phyloP scores from a whole-genome alignment of 2,888 invertebrate genomes.

The Saturnia japonica region DNA sequence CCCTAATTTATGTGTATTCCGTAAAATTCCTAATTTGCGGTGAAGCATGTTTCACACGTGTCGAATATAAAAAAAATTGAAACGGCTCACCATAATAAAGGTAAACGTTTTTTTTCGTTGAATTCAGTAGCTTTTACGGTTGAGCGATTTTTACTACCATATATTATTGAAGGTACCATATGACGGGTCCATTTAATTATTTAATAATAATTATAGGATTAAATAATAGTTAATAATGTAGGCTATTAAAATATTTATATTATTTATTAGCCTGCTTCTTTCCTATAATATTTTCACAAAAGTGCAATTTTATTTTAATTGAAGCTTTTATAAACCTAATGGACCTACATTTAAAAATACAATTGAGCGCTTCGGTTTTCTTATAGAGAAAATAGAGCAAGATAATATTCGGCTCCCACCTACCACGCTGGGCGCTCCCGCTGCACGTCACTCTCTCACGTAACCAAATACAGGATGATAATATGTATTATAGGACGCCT shows the following conservation, averaged over 20 bases:
- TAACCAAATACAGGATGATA: constrained; percentile 79
- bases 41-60: constrained; percentile 61
- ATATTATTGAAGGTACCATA: constrained; percentile 14
- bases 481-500: constrained; percentile 70
- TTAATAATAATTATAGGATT: constrained; percentile 14
- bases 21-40: constrained; percentile 54
- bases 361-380: constrained; percentile 9
- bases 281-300: neutral
- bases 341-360: constrained; percentile 9
- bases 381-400: constrained; percentile 33
- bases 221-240: neutral
- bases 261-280: neutral
- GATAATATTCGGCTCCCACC: constrained; percentile 62
- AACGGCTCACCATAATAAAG: constrained; percentile 71
- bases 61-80: constrained; percentile 69
- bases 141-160: constrained; percentile 39
- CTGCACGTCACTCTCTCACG: constrained; percentile 72
- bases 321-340: neutral
- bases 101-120: constrained; percentile 60
- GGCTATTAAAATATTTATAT: neutral
- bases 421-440: constrained; percentile 66
- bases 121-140: constrained; percentile 76
- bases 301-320: neutral
- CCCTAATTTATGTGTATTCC: constrained; percentile 29
- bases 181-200: neutral